phyloP scores from a whole-genome alignment of 2,113 vertebrate species.

The Centropus unirufus region DNA sequence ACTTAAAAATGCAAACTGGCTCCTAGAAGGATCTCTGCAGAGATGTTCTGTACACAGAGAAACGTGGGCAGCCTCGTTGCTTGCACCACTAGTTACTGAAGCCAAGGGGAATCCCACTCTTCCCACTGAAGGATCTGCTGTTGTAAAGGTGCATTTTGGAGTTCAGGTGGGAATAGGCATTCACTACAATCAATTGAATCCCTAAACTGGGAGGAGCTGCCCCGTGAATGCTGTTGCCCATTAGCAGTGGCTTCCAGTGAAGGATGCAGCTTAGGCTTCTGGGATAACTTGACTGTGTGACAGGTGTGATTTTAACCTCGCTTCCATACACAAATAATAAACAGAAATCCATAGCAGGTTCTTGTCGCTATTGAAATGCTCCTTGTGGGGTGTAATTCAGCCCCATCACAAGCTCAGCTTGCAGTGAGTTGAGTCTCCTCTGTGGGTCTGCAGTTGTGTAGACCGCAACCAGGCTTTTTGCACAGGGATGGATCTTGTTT shows the following conservation, averaged over 20 bases:
- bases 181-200: background rate
- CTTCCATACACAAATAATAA: background rate
- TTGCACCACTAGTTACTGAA: background rate
- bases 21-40: background rate
- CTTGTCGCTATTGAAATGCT: background rate
- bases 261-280: background rate
- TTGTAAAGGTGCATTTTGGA: background rate
- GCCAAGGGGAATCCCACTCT: background rate
- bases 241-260: background rate
- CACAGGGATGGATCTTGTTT: background rate
- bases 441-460: background rate
- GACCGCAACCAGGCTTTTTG: background rate
- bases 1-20: background rate
- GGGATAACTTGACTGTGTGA: background rate
- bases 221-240: background rate
- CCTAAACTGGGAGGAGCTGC: background rate
- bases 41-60: background rate
- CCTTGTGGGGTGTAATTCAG: background rate
- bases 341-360: background rate
- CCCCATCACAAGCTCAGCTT: rapidly evolving
- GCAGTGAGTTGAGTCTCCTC: background rate
- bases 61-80: background rate
- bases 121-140: background rate
- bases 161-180: background rate
- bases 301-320: background rate